phyloP scores from a whole-genome alignment of 2,113 vertebrate species.

The Pholis gunnellus region DNA sequence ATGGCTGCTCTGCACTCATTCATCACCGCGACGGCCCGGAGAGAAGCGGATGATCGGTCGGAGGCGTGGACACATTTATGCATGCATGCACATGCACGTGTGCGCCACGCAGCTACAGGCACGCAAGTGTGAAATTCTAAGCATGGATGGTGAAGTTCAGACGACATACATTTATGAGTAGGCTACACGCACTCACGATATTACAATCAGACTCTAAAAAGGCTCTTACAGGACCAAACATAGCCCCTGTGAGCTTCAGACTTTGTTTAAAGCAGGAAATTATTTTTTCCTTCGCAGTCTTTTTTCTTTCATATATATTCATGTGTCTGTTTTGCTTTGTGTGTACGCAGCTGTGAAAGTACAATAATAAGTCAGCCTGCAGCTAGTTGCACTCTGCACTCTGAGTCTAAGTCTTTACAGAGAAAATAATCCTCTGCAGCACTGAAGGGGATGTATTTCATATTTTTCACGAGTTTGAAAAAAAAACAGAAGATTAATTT shows the following conservation, averaged over 20 bases:
- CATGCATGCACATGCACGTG: conserved; percentile 17
- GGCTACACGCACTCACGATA: neutral
- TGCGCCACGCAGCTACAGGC: neutral
- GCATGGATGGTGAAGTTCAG: conserved; percentile 25
- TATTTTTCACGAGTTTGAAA: conserved; percentile 1
- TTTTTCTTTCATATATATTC: conserved; percentile 1
- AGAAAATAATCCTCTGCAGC: conserved; percentile 17
- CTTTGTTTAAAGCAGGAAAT: conserved; percentile 8
- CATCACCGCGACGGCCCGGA: conserved; percentile 40
- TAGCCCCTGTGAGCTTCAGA: neutral
- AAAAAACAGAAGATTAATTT: neutral
- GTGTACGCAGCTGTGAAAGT: conserved; percentile 28
- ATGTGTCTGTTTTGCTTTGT: neutral
- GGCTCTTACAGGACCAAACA: neutral
- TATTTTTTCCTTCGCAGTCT: neutral
- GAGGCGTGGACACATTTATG: conserved; percentile 39
- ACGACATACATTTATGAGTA: neutral
- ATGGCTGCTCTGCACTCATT: conserved; percentile 65
- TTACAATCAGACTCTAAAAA: neutral
- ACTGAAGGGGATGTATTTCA: neutral
- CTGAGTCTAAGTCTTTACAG: conserved; percentile 1
- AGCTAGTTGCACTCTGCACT: conserved; percentile 24
- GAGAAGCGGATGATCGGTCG: conserved; percentile 46
- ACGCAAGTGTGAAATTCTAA: conserved; percentile 27
- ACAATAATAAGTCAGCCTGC: conserved; percentile 34